Conservation (phyloP, 2,113 vertebrate species). For the Xenopus borealis region DNA sequence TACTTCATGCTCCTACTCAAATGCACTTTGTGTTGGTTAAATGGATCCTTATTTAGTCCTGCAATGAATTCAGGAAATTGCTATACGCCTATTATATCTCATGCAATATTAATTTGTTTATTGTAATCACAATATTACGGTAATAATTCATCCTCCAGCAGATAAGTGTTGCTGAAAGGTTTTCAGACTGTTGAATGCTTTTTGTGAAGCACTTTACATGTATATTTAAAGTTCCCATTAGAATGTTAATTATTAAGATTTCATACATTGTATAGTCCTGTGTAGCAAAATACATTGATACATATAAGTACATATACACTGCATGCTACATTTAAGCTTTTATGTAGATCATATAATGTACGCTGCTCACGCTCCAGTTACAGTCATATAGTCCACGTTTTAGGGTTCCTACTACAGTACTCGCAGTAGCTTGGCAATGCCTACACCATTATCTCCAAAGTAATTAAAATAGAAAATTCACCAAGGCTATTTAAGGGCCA, state of each 20-base stretch:
- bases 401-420: too few relatives aligned
- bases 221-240: conserved; percentile 31
- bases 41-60: conserved; percentile 10
- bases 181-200: conserved; percentile 39
- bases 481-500: too few relatives aligned
- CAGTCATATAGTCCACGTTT: too few relatives aligned
- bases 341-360: too few relatives aligned
- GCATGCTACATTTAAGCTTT: too few relatives aligned
- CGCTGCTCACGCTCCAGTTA: too few relatives aligned
- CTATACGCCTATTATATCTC: conserved; percentile 37
- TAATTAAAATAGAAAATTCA: too few relatives aligned
- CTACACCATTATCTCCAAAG: too few relatives aligned
- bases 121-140: conserved; percentile 41
- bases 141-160: conserved; percentile 28
- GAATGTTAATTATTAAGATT: conserved; percentile 33
- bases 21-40: conserved; percentile 38
- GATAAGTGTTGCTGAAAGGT: conserved; percentile 35
- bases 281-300: too few relatives aligned
- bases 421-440: too few relatives aligned
- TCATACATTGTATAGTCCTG: background rate
- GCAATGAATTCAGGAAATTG: conserved; percentile 36
- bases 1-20: conserved; percentile 6
- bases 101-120: conserved; percentile 45
- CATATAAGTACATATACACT: too few relatives aligned
- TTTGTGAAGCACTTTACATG: conserved; percentile 21